These are phyloP conservation scores for Polydesmus complanatus DNA, from an alignment of 2,888 invertebrate genomes.

Conservation along the genomic window DNA sequence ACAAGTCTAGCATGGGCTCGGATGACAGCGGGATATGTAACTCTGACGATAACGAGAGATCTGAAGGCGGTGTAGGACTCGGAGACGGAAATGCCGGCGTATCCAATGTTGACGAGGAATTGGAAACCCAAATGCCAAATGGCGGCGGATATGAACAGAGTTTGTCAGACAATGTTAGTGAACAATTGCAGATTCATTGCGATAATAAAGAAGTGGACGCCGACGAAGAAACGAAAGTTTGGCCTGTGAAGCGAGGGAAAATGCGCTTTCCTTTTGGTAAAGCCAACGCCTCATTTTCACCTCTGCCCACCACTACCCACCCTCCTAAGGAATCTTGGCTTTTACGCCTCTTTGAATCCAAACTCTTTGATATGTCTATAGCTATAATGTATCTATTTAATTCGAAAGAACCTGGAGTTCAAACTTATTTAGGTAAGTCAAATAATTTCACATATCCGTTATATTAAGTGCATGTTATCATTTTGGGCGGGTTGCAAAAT, in stretches of 20 bases:
- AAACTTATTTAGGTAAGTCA: slow-evolving; percentile 76
- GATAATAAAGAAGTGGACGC: slow-evolving; percentile 15
- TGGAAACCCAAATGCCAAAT: slow-evolving; percentile 6
- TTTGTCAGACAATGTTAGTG: slow-evolving; percentile 18
- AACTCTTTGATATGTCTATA: slow-evolving; percentile 95
- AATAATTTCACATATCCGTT: neutral
- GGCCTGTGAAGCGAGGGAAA: slow-evolving; percentile 2
- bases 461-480: neutral
- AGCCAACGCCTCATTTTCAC: neutral
- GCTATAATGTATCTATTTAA: slow-evolving; percentile 96
- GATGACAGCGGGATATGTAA: slow-evolving; percentile 67
- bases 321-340: slow-evolving; percentile 39
- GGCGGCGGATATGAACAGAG: slow-evolving; percentile 13
- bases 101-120: slow-evolving; percentile 13
- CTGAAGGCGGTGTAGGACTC: neutral
- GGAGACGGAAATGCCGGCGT: slow-evolving; percentile 13
- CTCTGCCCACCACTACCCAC: slow-evolving; percentile 6
- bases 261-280: neutral
- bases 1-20: slow-evolving; percentile 50
- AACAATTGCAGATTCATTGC: slow-evolving; percentile 14
- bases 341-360: slow-evolving; percentile 87
- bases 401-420: slow-evolving; percentile 94
- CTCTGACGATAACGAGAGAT: slow-evolving; percentile 32
- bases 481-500: neutral
- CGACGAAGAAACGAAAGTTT: slow-evolving; percentile 5